phyloP scores from a whole-genome alignment of 2,113 vertebrate genomes.

The Neodon shergylaensis region DNA sequence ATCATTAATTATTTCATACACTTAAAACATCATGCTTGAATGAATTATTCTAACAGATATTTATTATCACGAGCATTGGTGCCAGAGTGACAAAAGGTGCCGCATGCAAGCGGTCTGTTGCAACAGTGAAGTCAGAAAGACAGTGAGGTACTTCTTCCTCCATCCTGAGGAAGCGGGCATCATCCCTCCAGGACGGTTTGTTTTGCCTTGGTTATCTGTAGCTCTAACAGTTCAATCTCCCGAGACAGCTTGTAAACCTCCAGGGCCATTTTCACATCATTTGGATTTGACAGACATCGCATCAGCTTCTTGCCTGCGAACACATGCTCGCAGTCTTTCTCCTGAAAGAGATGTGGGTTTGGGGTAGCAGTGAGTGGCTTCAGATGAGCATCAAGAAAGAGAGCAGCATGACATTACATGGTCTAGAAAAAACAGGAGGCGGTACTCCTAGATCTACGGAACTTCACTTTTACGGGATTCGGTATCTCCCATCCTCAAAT shows the following conservation, averaged over 20 bases:
- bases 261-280: conserved; percentile 60
- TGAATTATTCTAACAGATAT: neutral
- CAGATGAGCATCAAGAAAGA: neutral
- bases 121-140: neutral
- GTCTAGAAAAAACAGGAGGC: neutral
- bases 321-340: conserved; percentile 54
- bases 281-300: conserved; percentile 33
- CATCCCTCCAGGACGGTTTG: fast-evolving
- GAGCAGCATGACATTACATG: neutral
- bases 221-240: conserved; percentile 55
- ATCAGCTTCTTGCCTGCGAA: neutral
- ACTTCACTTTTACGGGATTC: neutral
- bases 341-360: conserved; percentile 32
- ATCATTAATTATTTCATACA: neutral
- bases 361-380: neutral
- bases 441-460: neutral
- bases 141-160: neutral
- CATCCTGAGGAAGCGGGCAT: neutral
- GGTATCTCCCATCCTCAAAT: neutral
- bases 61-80: neutral
- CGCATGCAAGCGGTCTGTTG: neutral
- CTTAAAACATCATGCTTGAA: neutral
- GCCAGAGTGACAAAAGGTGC: neutral
- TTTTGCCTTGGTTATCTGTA: neutral
- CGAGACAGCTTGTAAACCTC: conserved; percentile 60